A percentile compares a stretch with the other conserved stretches of the same genome.
Conservation (phyloP, 2,113 vertebrate genomes). For the Lamprologus speciosus region DNA sequence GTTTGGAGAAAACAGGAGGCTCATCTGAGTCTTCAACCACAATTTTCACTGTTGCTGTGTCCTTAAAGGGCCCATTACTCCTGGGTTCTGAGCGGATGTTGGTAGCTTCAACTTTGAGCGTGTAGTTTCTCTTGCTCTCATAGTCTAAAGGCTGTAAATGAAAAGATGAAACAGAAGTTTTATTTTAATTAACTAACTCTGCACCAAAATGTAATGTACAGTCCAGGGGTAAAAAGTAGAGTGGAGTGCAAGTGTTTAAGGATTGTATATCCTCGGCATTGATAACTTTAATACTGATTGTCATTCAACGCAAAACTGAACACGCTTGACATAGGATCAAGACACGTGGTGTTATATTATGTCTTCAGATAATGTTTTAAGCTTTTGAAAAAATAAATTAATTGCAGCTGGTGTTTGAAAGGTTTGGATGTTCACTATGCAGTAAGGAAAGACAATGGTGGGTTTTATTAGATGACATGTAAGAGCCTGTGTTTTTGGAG, state of each 20-base stretch:
- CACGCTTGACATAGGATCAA: neutral
- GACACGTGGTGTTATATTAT: neutral
- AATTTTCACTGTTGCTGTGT: slow-evolving; percentile 88
- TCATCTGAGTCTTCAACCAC: slow-evolving; percentile 90
- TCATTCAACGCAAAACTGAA: neutral
- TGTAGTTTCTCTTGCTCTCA: slow-evolving; percentile 89
- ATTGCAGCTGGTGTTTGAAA: neutral
- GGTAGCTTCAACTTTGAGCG: slow-evolving; percentile 88
- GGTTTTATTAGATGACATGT: neutral
- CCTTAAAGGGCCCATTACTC: slow-evolving; percentile 84
- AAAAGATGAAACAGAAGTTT: neutral
- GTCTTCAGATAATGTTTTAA: neutral
- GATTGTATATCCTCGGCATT: neutral
- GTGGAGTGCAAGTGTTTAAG: neutral
- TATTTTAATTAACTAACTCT: neutral
- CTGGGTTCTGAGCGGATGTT: slow-evolving; percentile 82
- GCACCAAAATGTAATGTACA: neutral
- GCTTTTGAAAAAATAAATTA: rapidly evolving
- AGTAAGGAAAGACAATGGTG: neutral
- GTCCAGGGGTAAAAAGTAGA: neutral
- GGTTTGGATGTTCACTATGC: neutral
- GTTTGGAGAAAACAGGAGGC: slow-evolving; percentile 85
- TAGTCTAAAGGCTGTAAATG: slow-evolving; percentile 86
- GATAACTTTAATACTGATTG: neutral
- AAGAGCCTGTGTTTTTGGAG: neutral